Percentiles rank a stretch among this genome's conserved stretches.
Evolutionary conservation across 2,113 vertebrate species (phyloP).

Genomic region (Raja brachyura): DNA sequence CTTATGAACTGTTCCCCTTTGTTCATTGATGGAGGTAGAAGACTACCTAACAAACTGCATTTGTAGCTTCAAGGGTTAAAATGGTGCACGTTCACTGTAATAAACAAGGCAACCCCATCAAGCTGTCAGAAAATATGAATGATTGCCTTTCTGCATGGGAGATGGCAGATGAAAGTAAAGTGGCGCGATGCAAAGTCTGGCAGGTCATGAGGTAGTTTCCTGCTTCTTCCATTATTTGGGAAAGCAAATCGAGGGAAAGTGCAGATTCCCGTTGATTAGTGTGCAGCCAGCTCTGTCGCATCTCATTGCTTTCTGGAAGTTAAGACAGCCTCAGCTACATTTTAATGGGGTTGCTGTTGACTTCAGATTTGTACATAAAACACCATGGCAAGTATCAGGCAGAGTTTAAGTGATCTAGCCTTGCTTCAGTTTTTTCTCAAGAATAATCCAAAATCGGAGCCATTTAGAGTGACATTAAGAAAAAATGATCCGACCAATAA

Average conservation of each 20-base stretch:
- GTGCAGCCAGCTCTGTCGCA: not conserved
- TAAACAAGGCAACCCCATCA: too few relatives aligned
- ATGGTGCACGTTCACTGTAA: too few relatives aligned
- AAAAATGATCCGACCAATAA: not conserved
- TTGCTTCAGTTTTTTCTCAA: not conserved
- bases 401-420: not conserved
- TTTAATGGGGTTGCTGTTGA: not conserved
- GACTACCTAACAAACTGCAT: not conserved
- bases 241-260: not conserved
- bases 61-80: constrained; percentile 29
- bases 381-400: not conserved
- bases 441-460: not conserved
- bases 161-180: not conserved
- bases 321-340: not conserved
- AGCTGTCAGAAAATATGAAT: not conserved
- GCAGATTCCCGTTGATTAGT: not conserved
- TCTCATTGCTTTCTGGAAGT: not conserved
- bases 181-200: not conserved
- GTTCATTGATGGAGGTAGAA: not conserved
- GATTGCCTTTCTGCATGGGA: not conserved
- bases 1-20: not conserved
- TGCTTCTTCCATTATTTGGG: not conserved
- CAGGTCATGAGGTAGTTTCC: not conserved
- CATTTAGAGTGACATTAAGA: not conserved
- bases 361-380: not conserved